Base-by-base conservation (phyloP, 2,113 vertebrate genomes). In the Ancistrus triradiatus region DNA sequence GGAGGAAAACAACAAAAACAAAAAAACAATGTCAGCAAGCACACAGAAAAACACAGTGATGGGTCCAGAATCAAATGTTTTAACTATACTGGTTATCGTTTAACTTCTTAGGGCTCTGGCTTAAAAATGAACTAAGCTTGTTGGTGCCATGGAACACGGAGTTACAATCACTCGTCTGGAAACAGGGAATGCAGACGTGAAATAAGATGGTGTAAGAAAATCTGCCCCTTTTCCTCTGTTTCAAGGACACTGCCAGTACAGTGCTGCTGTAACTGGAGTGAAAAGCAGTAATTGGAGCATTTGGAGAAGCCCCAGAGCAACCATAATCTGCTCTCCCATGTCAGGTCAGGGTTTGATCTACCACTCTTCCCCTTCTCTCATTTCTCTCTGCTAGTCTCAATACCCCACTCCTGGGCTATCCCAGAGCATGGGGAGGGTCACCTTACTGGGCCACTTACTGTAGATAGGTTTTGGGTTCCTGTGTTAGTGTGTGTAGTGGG, bases 371-470 rank as follows among this genome's bases (percentile, higher is more conserved):
- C 38, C 17, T 50, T 24, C 28, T 28, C 50, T 44, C 17, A 35
- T 33, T 13, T 47, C 63, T 55, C 55, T 37, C 46, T 31, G 10
- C 60, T 47, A 24, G 22, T 21, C 25, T 66, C 28, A 19, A 15
- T 7, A 7, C 2, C 33, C 50, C 43, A 49, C 64, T 63, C 44
- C 9, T 8, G 47, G 47, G 40, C 44, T 38, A 24, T 18, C 9
- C 2, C 25, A 38, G 52, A 61, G 44, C 52, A 52, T 25, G 51
- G 67, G 73, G 68, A 73, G 71, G 71, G 25, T 79, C 75, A 63
- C 5, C 17, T 78, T 74, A 55, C 70, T 55, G 46, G 78, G 58
- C 22, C 17, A 35, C 51, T 55, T 65, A 74, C 75, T 68, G 71
- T 71, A 61, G 63, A 46, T 24, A 56, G 25, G 59, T 33, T 55